Evolutionary conservation across 2,113 vertebrate species (phyloP).

Genomic region (Myrmecophaga tridactyla): DNA sequence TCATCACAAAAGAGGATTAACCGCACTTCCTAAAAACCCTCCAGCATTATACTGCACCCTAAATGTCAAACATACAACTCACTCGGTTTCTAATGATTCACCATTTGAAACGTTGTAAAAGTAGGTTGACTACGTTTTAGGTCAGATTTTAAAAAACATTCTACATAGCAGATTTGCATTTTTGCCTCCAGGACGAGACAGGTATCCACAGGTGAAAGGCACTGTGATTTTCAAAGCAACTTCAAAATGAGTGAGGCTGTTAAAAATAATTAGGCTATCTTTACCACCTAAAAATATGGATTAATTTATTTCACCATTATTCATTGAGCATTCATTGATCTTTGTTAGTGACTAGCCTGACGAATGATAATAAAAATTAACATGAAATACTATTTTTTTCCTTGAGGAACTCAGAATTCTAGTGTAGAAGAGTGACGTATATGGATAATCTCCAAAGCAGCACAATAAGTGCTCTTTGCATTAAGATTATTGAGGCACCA

Average conservation of each 20-base stretch:
- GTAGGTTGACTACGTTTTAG: background rate
- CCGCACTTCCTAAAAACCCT: background rate
- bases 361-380: background rate
- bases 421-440: fast-evolving
- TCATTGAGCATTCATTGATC: background rate
- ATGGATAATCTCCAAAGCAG: fast-evolving
- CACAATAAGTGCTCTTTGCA: fast-evolving
- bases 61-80: background rate
- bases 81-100: background rate
- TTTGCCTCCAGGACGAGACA: background rate
- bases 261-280: background rate
- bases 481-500: background rate
- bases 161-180: no score
- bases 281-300: no score
- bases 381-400: background rate
- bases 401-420: background rate
- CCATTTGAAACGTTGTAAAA: background rate
- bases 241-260: background rate
- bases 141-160: background rate
- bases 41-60: background rate
- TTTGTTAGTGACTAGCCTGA: background rate
- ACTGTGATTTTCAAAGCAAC: background rate
- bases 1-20: background rate
- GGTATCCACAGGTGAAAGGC: background rate
- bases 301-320: background rate